Conservation (phyloP, 2,797 vertebrate species). For the Sebastes melanostomus region DNA sequence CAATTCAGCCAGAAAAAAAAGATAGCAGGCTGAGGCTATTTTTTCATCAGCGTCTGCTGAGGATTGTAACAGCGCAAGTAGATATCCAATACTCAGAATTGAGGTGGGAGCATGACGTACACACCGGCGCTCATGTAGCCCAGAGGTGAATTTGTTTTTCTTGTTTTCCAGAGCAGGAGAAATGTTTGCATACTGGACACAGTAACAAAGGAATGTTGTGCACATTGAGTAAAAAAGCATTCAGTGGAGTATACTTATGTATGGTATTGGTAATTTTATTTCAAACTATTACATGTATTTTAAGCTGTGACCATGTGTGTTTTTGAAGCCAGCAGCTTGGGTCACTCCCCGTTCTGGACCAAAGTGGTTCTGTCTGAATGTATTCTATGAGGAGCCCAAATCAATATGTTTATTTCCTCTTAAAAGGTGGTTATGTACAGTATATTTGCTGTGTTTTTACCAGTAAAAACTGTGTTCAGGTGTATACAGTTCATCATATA, state of each 20-base stretch:
- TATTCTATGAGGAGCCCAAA: slow-evolving; percentile 62
- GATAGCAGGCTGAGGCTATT: slow-evolving; percentile 18
- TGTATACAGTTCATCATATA: slow-evolving; percentile 60
- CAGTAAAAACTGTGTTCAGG: slow-evolving; percentile 36
- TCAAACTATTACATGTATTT: slow-evolving; percentile 44
- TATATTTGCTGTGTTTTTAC: slow-evolving; percentile 42
- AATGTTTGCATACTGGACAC: slow-evolving; percentile 15
- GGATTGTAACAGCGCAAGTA: slow-evolving; percentile 28
- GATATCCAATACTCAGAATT: slow-evolving; percentile 1
- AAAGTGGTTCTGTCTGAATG: slow-evolving; percentile 75
- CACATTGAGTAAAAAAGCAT: background rate
- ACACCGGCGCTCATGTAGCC: slow-evolving; percentile 3
- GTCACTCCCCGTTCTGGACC: slow-evolving; percentile 57
- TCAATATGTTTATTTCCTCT: slow-evolving; percentile 22
- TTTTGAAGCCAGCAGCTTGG: slow-evolving; percentile 62
- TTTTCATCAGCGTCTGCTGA: slow-evolving; percentile 41
- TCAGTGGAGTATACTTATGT: slow-evolving; percentile 14
- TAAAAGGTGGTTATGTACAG: slow-evolving; percentile 54
- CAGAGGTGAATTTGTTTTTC: slow-evolving; percentile 15
- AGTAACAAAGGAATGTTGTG: slow-evolving; percentile 26
- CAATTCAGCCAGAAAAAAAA: slow-evolving; percentile 11
- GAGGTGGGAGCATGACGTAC: slow-evolving; percentile 16
- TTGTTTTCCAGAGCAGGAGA: slow-evolving; percentile 20
- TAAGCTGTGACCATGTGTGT: slow-evolving; percentile 55
- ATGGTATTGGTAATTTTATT: slow-evolving; percentile 43